Conservation (phyloP, 2,888 invertebrate species). For the Zaprionus bogoriensis region DNA sequence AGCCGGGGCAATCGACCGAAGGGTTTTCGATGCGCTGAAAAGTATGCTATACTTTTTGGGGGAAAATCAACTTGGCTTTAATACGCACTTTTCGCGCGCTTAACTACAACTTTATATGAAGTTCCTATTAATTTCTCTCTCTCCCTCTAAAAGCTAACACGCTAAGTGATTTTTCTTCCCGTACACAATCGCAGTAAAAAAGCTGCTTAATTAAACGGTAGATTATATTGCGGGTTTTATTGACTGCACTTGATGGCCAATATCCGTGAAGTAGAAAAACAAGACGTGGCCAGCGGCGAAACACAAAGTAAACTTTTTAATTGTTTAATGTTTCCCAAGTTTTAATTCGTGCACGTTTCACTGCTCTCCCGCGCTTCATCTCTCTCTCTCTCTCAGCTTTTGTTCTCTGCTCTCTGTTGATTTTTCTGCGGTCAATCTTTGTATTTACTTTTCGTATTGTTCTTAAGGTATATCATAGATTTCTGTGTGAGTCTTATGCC, state of each 20-base stretch:
- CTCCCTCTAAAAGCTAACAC: neutral
- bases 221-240: slow-evolving; percentile 20
- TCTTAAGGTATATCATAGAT: slow-evolving; percentile 50
- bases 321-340: slow-evolving; percentile 67
- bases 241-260: slow-evolving; percentile 23
- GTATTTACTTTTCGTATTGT: slow-evolving; percentile 9
- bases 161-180: neutral
- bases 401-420: slow-evolving; percentile 16
- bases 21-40: neutral
- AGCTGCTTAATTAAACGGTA: slow-evolving; percentile 18
- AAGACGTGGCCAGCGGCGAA: slow-evolving; percentile 4
- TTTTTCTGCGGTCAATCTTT: slow-evolving; percentile 15
- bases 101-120: neutral
- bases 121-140: neutral
- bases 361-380: neutral
- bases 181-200: neutral
- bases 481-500: slow-evolving; percentile 15
- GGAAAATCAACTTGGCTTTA: too few relatives aligned
- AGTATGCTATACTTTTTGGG: neutral
- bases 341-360: slow-evolving; percentile 38
- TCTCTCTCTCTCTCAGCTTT: slow-evolving; percentile 8
- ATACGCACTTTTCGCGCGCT: neutral
- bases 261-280: slow-evolving; percentile 24
- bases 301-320: slow-evolving; percentile 62
- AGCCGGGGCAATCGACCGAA: neutral